Base-by-base conservation (phyloP, 2,113 vertebrate genomes). In the Amphilophus citrinellus region DNA sequence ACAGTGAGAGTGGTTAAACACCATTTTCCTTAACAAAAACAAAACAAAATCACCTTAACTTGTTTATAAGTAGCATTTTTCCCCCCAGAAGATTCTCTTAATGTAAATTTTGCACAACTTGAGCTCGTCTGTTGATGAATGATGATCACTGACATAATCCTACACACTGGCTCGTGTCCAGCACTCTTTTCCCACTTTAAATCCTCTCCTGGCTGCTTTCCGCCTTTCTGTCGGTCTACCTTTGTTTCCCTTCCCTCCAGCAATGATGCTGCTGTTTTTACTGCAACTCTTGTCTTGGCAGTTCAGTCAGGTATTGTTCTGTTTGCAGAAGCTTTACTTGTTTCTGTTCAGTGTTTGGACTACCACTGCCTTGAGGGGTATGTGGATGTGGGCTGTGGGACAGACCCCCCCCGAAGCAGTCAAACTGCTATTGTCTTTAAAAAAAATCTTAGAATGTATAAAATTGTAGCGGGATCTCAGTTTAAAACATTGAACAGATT, bases 241-340 rank as follows among this genome's bases (percentile, higher is more conserved):
- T 68, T 73, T 75, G 63, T 78, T 10, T 61, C 13, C 59, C 32
- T 56, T 3, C 32, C 53, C 50, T 83, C 47, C 61, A 44, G 77
- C 57, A 75, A 75, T 18, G n/a, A 61, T 39, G 22, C 39, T 53
- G 62, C 22, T 63, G 44, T 4, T 39, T 84, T 63, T 56, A 73
- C 35, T 53, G 24, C n/a, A 32, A 22, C 10, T 50, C 42, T 30
- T 30, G 18, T 56, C 30, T 68, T 5, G 27, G 39, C 71, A 77
- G 24, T 75, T 75, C 39, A 42, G 30, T 0, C 66, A 53, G 66
- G 10, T 53, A 73, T 73, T 73, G 44, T 39, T 79, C 8, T 77
- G 58, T n/a, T n/a, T 9, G 20, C 22, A 50, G 32, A 53, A 57
- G 35, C 35, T 17, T 18, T 61, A 39, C 35, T 73, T 53, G 44